These are phyloP conservation scores for Acipenser transmontanus DNA, from an alignment of 2,797 vertebrate genomes.

Conservation along the genomic window DNA sequence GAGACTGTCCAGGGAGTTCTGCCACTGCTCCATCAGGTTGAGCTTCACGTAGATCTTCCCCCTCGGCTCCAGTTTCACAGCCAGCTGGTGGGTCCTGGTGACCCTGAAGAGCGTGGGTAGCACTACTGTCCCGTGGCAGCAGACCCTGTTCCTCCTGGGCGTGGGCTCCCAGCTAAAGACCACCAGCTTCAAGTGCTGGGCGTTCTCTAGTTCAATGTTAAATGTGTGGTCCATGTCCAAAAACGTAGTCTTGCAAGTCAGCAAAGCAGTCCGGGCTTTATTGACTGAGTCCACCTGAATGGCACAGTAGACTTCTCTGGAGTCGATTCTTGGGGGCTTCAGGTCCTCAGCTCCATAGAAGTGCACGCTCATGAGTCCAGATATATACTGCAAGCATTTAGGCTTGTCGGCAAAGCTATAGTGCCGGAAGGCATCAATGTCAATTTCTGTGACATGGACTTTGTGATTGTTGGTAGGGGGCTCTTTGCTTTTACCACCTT, in stretches of 20 bases:
- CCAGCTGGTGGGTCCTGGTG: slow-evolving; percentile 80
- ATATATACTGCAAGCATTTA: slow-evolving; percentile 88
- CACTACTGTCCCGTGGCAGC: slow-evolving; percentile 87
- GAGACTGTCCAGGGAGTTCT: slow-evolving; percentile 78
- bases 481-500: slow-evolving; percentile 71
- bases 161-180: slow-evolving; percentile 96
- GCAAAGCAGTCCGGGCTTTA: slow-evolving; percentile 89
- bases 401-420: slow-evolving; percentile 92
- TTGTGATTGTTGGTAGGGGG: slow-evolving; percentile 52
- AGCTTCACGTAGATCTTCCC: slow-evolving; percentile 95
- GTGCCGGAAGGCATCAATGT: slow-evolving; percentile 88
- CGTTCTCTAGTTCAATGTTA: slow-evolving; percentile 95
- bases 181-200: slow-evolving; percentile 91
- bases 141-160: slow-evolving; percentile 78
- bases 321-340: slow-evolving; percentile 85
- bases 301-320: slow-evolving; percentile 90
- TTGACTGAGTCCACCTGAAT: slow-evolving; percentile 96
- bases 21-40: slow-evolving; percentile 89
- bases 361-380: slow-evolving; percentile 92
- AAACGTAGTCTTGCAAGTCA: slow-evolving; percentile 85
- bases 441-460: slow-evolving; percentile 67
- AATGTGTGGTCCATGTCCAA: slow-evolving; percentile 97
- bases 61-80: slow-evolving; percentile 87
- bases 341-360: slow-evolving; percentile 95
- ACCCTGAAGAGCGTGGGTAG: slow-evolving; percentile 87